A percentile compares a stretch with the other conserved stretches of the same genome.
Conservation (phyloP, 2,888 invertebrate species). For the Syrphus vitripennis region DNA sequence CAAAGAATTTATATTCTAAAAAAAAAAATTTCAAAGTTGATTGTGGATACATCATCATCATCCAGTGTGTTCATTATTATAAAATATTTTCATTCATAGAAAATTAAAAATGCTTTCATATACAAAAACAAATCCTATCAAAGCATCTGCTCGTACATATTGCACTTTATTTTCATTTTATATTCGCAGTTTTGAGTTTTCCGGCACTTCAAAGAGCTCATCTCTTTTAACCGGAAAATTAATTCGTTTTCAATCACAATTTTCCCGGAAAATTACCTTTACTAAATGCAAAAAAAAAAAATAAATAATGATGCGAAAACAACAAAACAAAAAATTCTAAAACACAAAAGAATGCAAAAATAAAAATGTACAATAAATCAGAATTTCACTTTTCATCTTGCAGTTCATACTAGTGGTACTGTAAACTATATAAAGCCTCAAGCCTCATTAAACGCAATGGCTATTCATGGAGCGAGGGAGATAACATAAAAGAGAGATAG, state of each 20-base stretch:
- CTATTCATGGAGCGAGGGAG: slow-evolving; percentile 8
- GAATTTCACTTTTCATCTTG: slow-evolving; percentile 60
- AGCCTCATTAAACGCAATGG: slow-evolving; percentile 65
- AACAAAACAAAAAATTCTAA: neutral
- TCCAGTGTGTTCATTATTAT: neutral
- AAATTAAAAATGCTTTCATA: neutral
- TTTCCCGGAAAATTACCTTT: slow-evolving; percentile 66
- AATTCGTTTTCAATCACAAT: slow-evolving; percentile 65
- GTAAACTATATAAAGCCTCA: slow-evolving; percentile 21
- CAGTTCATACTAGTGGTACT: neutral
- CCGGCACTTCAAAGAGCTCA: neutral
- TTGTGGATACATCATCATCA: neutral
- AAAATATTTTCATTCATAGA: neutral
- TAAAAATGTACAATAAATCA: slow-evolving; percentile 24
- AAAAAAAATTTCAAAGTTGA: neutral
- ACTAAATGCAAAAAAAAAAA: slow-evolving; percentile 51
- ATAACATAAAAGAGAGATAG: neutral
- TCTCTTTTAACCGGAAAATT: slow-evolving; percentile 42
- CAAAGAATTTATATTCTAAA: neutral
- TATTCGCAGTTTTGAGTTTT: neutral
- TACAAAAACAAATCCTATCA: neutral
- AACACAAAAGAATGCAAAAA: neutral
- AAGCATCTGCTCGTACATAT: neutral
- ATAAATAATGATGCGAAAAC: slow-evolving; percentile 55
- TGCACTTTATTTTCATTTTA: neutral